These are phyloP conservation scores for Oncorhynchus mykiss DNA, from an alignment of 2,113 vertebrate genomes.

Conservation along the genomic window DNA sequence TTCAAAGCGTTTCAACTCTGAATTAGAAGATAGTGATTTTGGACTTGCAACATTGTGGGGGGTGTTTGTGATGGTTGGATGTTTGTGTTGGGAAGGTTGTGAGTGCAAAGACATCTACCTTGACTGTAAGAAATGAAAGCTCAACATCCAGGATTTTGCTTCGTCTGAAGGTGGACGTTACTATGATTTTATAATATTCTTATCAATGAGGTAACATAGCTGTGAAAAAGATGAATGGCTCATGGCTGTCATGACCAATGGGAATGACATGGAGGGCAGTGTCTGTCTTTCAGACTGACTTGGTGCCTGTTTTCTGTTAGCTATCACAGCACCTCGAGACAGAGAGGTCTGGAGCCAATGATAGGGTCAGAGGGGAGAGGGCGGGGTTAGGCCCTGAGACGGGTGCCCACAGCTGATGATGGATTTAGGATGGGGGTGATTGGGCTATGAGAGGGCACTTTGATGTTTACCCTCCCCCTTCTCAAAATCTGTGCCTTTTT, in stretches of 20 bases:
- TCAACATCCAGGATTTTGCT: not conserved
- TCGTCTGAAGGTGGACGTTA: not conserved
- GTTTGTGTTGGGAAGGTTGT: not conserved
- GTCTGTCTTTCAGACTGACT: slow-evolving; percentile 26
- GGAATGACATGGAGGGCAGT: slow-evolving; percentile 32
- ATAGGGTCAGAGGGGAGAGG: slow-evolving; percentile 64
- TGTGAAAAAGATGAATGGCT: slow-evolving; percentile 10
- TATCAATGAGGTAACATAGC: not conserved
- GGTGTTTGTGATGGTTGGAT: no score
- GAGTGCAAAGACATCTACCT: not conserved
- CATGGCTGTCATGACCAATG: slow-evolving; percentile 19
- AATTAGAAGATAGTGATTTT: not conserved
- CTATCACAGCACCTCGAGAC: slow-evolving; percentile 40
- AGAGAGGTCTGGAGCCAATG: slow-evolving; percentile 55
- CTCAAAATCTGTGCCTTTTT: slow-evolving; percentile 64
- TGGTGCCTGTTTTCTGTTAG: slow-evolving; percentile 63
- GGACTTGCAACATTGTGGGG: no score
- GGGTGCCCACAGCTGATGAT: slow-evolving; percentile 58
- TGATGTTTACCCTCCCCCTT: slow-evolving; percentile 61
- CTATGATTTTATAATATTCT: not conserved
- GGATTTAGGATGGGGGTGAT: slow-evolving; percentile 41
- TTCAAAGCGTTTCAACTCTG: slow-evolving; percentile 14
- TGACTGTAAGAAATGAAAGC: not conserved
- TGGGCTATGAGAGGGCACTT: slow-evolving; percentile 60
- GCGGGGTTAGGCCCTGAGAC: slow-evolving; percentile 38